phyloP scores from a whole-genome alignment of 2,113 vertebrate species.

The Eolophus roseicapilla region DNA sequence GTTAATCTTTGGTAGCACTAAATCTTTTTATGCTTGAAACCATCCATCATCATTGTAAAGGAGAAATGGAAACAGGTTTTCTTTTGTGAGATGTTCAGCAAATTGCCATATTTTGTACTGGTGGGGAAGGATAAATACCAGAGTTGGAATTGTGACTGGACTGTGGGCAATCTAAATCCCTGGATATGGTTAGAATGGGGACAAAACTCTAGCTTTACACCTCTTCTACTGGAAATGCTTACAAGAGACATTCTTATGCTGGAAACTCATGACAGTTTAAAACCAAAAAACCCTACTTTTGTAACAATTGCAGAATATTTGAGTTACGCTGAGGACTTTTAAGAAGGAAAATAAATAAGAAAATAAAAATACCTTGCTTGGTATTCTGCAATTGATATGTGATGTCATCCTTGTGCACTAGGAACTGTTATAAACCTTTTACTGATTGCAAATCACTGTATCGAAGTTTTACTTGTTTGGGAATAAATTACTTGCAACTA shows the following conservation, averaged over 20 bases:
- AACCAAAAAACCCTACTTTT: not conserved
- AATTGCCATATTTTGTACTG: not conserved
- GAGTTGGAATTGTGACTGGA: not conserved
- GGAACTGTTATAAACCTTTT: not conserved
- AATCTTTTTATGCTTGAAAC: not conserved
- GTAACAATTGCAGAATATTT: not conserved
- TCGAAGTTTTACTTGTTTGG: not conserved
- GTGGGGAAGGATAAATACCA: not conserved
- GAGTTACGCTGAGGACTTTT: not conserved
- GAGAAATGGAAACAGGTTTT: not conserved
- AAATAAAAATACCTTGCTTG: not conserved
- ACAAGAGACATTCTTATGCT: not conserved
- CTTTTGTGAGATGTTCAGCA: not conserved
- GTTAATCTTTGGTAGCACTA: not conserved
- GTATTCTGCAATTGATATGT: not conserved
- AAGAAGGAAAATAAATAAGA: not conserved
- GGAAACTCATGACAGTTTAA: not conserved
- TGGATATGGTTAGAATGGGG: not conserved
- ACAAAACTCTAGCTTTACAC: not conserved
- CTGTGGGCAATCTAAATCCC: not conserved
- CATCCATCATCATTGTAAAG: not conserved
- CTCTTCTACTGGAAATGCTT: conserved; percentile 1
- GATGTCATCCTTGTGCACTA: not conserved
- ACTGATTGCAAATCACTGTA: not conserved
- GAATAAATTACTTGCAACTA: not conserved